These are phyloP conservation scores for Orthosia gracilis DNA, from an alignment of 2,888 invertebrate species.

Conservation along the genomic window DNA sequence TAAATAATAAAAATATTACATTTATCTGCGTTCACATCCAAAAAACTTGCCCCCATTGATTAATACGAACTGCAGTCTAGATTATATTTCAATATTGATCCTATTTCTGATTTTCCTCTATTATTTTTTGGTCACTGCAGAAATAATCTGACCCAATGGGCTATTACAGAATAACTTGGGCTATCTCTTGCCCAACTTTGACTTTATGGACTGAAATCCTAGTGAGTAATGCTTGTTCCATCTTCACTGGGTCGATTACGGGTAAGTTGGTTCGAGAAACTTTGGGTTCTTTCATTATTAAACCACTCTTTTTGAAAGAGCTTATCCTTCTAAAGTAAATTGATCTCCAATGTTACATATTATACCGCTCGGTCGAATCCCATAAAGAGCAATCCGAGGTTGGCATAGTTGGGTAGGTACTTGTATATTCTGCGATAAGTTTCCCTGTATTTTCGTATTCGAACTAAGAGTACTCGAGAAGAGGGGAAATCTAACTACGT, in stretches of 20 bases:
- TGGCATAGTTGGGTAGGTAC: slow-evolving; percentile 35
- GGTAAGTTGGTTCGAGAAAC: slow-evolving; percentile 7
- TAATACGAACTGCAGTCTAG: background rate
- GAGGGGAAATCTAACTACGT: slow-evolving; percentile 72
- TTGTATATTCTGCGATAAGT: slow-evolving; percentile 54
- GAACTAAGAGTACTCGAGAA: slow-evolving; percentile 69
- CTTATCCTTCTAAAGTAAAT: slow-evolving; percentile 26
- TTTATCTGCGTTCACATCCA: background rate
- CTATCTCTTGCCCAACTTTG: background rate
- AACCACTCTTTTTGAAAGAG: slow-evolving; percentile 20
- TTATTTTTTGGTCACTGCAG: background rate
- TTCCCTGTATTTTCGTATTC: slow-evolving; percentile 64
- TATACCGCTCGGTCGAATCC: slow-evolving; percentile 11
- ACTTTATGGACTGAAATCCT: background rate
- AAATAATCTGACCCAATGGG: background rate
- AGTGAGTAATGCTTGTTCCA: background rate
- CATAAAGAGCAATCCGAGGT: slow-evolving; percentile 26
- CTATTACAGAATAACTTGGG: background rate
- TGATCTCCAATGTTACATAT: slow-evolving; percentile 30
- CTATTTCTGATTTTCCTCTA: background rate
- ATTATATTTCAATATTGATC: slow-evolving; percentile 2
- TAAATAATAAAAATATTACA: background rate
- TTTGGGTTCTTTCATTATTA: slow-evolving; percentile 14
- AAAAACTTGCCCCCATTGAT: background rate
- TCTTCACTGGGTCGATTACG: background rate